Percentiles rank a stretch among this genome's conserved stretches.
phyloP scores from a whole-genome alignment of 2,113 vertebrate species.

The Mesocricetus auratus region DNA sequence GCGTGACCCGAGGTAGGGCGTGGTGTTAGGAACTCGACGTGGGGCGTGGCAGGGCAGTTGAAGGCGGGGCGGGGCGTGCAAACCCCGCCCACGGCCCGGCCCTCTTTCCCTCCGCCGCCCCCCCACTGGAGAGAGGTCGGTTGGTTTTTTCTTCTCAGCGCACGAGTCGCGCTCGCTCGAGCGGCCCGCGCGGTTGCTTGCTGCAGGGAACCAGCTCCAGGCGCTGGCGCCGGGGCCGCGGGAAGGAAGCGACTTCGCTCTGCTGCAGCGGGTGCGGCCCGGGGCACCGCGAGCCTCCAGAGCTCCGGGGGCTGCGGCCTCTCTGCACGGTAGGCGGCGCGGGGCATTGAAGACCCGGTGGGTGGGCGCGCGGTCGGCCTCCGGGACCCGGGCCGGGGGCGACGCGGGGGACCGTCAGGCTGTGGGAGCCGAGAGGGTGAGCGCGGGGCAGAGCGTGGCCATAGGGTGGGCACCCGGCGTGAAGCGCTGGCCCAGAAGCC shows the following conservation, averaged over 20 bases:
- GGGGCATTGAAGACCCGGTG: neutral
- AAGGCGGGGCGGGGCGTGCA: neutral
- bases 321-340: conserved; percentile 52
- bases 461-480: neutral
- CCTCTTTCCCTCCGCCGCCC: neutral
- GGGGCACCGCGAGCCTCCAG: conserved; percentile 43
- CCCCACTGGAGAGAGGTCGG: conserved; percentile 62
- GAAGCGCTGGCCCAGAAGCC: neutral
- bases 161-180: conserved; percentile 62
- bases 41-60: neutral
- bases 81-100: neutral
- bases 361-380: neutral
- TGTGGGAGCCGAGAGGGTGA: neutral
- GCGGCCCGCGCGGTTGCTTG: conserved; percentile 63
- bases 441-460: neutral
- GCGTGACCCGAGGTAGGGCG: neutral
- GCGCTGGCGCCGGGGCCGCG: conserved; percentile 75
- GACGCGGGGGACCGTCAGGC: neutral
- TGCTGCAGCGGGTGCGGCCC: conserved; percentile 66
- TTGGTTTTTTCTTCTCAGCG: conserved; percentile 21
- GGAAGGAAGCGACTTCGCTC: conserved; percentile 67
- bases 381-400: neutral
- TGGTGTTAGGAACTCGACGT: neutral
- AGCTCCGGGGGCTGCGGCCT: conserved; percentile 49
- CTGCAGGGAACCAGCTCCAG: conserved; percentile 60